Evolutionary conservation across 2,888 invertebrate species (phyloP).

Genomic region (Uloborus plumipes): DNA sequence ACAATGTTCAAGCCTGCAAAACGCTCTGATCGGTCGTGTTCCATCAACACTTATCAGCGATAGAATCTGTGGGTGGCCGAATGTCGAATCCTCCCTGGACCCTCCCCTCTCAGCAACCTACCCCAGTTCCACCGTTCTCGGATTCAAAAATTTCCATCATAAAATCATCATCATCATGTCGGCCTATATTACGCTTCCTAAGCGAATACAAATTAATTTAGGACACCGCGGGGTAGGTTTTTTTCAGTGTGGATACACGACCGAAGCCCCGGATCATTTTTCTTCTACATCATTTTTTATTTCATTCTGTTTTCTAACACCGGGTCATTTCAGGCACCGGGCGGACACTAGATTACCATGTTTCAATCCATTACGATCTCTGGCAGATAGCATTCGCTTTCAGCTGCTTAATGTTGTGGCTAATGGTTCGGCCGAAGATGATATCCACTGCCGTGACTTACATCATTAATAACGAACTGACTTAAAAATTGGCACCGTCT

Average conservation of each 20-base stretch:
- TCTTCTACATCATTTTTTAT: conserved; percentile 44
- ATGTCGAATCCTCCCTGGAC: conserved; percentile 46
- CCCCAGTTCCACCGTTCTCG: conserved; percentile 15
- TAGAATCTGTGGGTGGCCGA: conserved; percentile 58
- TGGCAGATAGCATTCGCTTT: conserved; percentile 54
- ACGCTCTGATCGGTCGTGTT: background rate
- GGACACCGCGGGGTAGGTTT: conserved; percentile 45
- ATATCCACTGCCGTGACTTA: conserved; percentile 56
- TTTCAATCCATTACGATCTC: conserved; percentile 61
- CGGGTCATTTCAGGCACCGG: conserved; percentile 59
- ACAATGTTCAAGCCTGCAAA: too few relatives aligned
- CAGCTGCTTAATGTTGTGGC: conserved; percentile 62
- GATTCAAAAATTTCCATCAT: conserved; percentile 48
- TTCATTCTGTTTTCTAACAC: conserved; percentile 33
- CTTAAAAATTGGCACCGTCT: conserved; percentile 64
- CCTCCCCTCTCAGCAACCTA: conserved; percentile 43
- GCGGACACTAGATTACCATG: conserved; percentile 61
- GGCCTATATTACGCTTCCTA: conserved; percentile 62
- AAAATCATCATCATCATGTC: conserved; percentile 51
- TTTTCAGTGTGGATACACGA: conserved; percentile 14
- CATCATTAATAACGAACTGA: conserved; percentile 61
- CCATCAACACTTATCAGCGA: conserved; percentile 39
- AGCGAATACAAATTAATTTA: conserved; percentile 64
- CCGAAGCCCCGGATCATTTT: conserved; percentile 34
- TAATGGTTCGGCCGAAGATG: conserved; percentile 47